Evolutionary conservation across 2,113 vertebrate species (phyloP).

Genomic region (Gorsachius goisagi): DNA sequence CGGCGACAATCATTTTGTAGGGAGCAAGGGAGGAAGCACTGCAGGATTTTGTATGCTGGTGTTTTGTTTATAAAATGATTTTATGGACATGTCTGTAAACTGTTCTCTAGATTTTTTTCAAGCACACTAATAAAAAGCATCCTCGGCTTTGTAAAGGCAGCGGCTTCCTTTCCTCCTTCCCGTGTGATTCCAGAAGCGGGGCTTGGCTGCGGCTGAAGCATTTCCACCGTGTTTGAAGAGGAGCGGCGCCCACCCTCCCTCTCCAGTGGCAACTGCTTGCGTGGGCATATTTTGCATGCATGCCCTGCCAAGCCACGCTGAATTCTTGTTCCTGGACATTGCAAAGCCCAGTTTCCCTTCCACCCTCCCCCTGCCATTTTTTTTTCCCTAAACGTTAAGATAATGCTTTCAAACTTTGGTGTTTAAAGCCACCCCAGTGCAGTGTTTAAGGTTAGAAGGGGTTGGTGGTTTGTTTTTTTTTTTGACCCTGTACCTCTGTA

Average conservation of each 20-base stretch:
- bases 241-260: not conserved
- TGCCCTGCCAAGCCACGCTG: not conserved
- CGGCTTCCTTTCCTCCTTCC: not conserved
- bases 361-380: not conserved
- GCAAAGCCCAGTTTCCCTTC: not conserved
- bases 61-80: conserved; percentile 58
- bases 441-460: not conserved
- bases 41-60: conserved; percentile 67
- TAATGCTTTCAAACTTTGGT: fast-evolving
- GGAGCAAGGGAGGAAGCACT: conserved; percentile 16
- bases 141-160: conserved; percentile 64
- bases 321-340: not conserved
- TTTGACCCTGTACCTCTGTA: not conserved
- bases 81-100: conserved; percentile 41
- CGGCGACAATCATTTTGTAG: conserved; percentile 76
- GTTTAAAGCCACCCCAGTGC: not conserved
- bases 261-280: not conserved
- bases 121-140: conserved; percentile 72
- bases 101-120: conserved; percentile 48
- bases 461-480: too few relatives aligned
- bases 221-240: not conserved
- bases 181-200: not conserved
- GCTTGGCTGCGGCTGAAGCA: not conserved
- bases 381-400: not conserved
- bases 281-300: fast-evolving